Base-by-base conservation (phyloP, 1,140 invertebrate species). In the Hypsibius dujardini region DNA sequence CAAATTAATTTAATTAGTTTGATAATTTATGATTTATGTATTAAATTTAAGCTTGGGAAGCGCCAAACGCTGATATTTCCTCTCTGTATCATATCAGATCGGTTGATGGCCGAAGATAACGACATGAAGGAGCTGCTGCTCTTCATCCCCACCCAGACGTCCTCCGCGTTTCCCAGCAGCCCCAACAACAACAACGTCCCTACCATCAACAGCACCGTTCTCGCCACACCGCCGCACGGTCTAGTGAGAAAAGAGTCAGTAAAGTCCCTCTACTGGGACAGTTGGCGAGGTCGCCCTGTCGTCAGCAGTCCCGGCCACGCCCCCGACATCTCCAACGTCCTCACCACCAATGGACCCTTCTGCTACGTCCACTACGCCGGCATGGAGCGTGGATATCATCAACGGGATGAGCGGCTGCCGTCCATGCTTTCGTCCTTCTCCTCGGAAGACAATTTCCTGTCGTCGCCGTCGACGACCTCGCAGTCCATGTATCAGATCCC, bases 401-500 rank as follows among this genome's bases (percentile, higher is more conserved):
- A 15, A 67, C 42, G 50, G 50, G 50, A 56, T 56, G 50, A 56
- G 0, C 12, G 12, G 62, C 62, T 12, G 12, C 62, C 62, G 62
- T 15, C 62, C 12, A 67, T 67, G 12, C 42, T 67, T 7, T 67
- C 62, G 12, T 67, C 62, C 0, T 67, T 67, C 62, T 67, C 62
- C 62, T 67, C 62, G 12, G 62, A 67, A 15, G 62, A 67, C 62
- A 67, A 67, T 42, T 67, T 67, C 42, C 42, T 67, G 3, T 67
- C 62, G 12, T 67, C 62, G 12, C 50, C 50, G 7, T 67, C 62
- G 12, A 28, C 28, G 28, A 67, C 62, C 62, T 67, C 62, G 12
- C 62, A 67, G 62, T 67, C 62, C 12, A 12, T 7, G 62, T 42
- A 67, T 42, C 42, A 12, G 3, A 42, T 67, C 12, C 62, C 62